A percentile compares a stretch with the other conserved stretches of the same genome.
These are phyloP conservation scores for Bhutanitis thaidina DNA, from an alignment of 2,888 invertebrate genomes.

Conservation along the genomic window DNA sequence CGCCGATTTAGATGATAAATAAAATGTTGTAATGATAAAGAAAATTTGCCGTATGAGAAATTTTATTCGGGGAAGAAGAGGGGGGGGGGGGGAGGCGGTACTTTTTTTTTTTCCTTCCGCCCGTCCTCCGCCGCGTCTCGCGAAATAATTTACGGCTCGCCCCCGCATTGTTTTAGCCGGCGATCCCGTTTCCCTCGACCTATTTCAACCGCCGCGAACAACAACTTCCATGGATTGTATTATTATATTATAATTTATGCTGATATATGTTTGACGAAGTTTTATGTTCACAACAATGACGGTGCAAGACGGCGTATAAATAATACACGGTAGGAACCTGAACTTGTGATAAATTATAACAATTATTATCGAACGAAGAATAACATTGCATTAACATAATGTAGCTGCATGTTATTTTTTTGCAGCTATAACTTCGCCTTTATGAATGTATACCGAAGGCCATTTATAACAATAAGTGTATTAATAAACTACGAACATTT, in stretches of 20 bases:
- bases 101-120: conserved; percentile 20
- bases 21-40: conserved; percentile 69
- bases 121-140: conserved; percentile 23
- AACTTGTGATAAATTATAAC: too few species aligned
- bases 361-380: too few species aligned
- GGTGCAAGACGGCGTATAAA: neutral
- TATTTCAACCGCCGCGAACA: conserved; percentile 6
- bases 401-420: too few species aligned
- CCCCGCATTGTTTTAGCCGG: neutral
- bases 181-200: conserved; percentile 2
- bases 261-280: too few species aligned
- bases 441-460: too few species aligned
- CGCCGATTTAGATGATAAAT: conserved; percentile 79
- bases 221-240: neutral
- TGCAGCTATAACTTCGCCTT: too few species aligned
- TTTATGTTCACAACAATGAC: neutral
- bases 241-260: too few species aligned
- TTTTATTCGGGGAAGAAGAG: conserved; percentile 38
- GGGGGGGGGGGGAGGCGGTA: too few species aligned
- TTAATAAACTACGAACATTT: too few species aligned
- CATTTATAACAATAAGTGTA: too few species aligned
- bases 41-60: conserved; percentile 37
- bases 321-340: too few species aligned
- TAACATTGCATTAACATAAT: too few species aligned
- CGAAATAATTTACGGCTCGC: conserved; percentile 14